Percentiles rank a stretch among this genome's conserved stretches.
Conservation (phyloP, 1,140 invertebrate species). For the Idris sp. region DNA sequence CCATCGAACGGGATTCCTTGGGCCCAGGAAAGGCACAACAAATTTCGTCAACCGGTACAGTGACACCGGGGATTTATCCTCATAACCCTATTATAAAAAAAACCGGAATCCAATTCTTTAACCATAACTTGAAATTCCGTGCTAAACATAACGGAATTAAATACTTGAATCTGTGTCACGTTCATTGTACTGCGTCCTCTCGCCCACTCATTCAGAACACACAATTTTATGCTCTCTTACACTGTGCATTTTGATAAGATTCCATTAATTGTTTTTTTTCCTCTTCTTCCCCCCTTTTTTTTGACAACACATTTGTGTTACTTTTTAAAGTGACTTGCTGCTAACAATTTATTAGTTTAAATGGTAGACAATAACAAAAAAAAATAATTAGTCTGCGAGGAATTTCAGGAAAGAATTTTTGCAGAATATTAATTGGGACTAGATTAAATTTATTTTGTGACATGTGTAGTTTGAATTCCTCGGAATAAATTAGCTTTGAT, state of each 20-base stretch:
- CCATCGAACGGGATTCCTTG: constrained; percentile 42
- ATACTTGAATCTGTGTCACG: constrained; percentile 56
- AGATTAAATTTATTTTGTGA: too few species aligned
- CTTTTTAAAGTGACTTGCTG: too few species aligned
- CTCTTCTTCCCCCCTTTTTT: not conserved
- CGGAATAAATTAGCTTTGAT: constrained; percentile 25
- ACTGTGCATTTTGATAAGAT: constrained; percentile 50
- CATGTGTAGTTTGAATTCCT: too few species aligned
- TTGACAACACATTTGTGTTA: not conserved
- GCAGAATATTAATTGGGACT: too few species aligned
- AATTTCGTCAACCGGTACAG: constrained; percentile 46
- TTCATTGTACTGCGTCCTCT: constrained; percentile 56
- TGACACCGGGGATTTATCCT: constrained; percentile 18
- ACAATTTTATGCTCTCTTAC: constrained; percentile 47
- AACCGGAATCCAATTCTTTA: constrained; percentile 57
- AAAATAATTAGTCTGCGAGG: too few species aligned
- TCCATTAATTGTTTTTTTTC: constrained; percentile 12
- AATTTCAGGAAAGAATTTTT: too few species aligned
- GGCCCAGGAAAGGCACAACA: constrained; percentile 25
- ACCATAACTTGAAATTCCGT: constrained; percentile 53
- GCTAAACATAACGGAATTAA: constrained; percentile 60
- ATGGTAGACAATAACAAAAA: too few species aligned
- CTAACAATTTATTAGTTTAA: too few species aligned
- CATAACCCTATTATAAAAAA: constrained; percentile 49
- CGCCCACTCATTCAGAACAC: constrained; percentile 61